Evolutionary conservation across 2,113 vertebrate species (phyloP).

Genomic region (Butastur rufipennis): DNA sequence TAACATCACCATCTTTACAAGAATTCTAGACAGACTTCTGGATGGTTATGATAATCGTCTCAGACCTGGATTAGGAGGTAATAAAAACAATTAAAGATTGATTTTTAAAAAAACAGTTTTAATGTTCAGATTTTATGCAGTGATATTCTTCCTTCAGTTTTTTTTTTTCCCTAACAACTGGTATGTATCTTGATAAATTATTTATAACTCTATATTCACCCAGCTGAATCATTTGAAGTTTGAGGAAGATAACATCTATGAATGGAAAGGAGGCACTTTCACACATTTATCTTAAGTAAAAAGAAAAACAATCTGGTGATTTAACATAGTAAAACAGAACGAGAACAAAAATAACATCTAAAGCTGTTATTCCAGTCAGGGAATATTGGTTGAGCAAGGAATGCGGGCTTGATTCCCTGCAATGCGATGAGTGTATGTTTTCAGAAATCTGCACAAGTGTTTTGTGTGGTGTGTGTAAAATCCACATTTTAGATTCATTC

Average conservation of each 20-base stretch:
- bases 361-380: slow-evolving; percentile 10
- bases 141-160: background rate
- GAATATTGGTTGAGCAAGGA: background rate
- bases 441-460: background rate
- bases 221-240: slow-evolving; percentile 49
- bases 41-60: slow-evolving; percentile 99
- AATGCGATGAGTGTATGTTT: background rate
- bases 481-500: background rate
- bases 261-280: slow-evolving; percentile 48
- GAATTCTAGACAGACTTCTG: slow-evolving; percentile 97
- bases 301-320: background rate
- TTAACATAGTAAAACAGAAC: slow-evolving; percentile 18
- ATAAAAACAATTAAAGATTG: slow-evolving; percentile 58
- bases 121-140: slow-evolving; percentile 24
- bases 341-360: slow-evolving; percentile 20
- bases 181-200: slow-evolving; percentile 38
- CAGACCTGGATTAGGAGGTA: slow-evolving; percentile 97
- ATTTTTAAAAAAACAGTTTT: slow-evolving; percentile 4
- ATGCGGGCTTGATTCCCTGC: background rate
- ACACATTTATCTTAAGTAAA: slow-evolving; percentile 42
- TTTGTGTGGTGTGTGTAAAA: background rate
- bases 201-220: slow-evolving; percentile 41
- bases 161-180: background rate
- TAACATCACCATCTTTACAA: slow-evolving; percentile 98
- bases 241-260: slow-evolving; percentile 48